Percentiles rank a stretch among this genome's conserved stretches.
phyloP scores from a whole-genome alignment of 2,888 invertebrate species.

The Heliconius hortense region DNA sequence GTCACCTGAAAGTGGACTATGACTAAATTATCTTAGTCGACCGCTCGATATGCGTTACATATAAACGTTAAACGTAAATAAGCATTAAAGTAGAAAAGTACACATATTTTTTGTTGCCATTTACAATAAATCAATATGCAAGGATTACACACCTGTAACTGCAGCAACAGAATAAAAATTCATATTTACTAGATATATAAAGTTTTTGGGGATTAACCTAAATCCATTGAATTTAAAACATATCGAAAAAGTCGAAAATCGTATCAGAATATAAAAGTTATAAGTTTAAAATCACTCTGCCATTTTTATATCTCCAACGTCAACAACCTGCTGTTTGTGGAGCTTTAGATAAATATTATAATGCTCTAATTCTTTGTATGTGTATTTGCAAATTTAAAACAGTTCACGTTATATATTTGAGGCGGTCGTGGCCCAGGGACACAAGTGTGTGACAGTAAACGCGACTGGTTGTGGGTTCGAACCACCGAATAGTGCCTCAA shows the following conservation, averaged over 20 bases:
- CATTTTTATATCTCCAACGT: constrained; percentile 18
- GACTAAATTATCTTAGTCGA: too few species aligned
- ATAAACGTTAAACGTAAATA: too few species aligned
- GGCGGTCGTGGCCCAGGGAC: too few species aligned
- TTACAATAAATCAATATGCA: background rate
- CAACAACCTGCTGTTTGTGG: background rate
- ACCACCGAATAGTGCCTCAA: too few species aligned
- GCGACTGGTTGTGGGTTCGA: too few species aligned
- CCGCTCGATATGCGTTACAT: too few species aligned
- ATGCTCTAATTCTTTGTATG: constrained; percentile 9
- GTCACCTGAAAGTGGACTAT: too few species aligned
- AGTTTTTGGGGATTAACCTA: constrained; percentile 17
- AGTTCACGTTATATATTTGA: background rate
- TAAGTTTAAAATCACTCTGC: constrained; percentile 17
- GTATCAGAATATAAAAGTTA: constrained; percentile 19
- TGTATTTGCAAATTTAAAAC: background rate
- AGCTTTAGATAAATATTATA: constrained; percentile 22
- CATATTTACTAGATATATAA: background rate
- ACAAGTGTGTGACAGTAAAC: too few species aligned
- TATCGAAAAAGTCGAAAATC: constrained; percentile 13
- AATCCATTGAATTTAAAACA: constrained; percentile 17
- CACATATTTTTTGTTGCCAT: too few species aligned
- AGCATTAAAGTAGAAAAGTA: too few species aligned
- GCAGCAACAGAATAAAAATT: background rate
- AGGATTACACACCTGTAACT: constrained; percentile 3